Conservation (phyloP, 1,140 invertebrate genomes). For the Meloidogyne hapla region DNA sequence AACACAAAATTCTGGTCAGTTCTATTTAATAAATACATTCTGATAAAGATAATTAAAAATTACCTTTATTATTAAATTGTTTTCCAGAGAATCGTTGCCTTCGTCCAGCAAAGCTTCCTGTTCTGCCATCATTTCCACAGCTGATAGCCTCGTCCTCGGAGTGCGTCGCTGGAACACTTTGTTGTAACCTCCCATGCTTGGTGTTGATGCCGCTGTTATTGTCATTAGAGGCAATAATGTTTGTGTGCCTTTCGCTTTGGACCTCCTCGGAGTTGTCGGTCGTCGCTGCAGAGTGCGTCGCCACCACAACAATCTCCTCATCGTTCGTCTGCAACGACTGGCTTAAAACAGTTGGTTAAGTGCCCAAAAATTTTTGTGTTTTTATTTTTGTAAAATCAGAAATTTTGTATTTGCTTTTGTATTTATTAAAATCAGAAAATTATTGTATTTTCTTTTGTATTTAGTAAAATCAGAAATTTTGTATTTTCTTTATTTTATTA, state of each 20-base stretch:
- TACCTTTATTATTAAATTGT: neutral
- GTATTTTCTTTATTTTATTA: too few species aligned
- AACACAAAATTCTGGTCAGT: too few species aligned
- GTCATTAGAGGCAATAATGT: neutral
- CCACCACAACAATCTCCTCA: neutral
- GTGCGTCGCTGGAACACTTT: neutral
- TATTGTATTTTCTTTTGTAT: neutral
- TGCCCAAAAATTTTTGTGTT: neutral
- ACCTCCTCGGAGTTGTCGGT: neutral
- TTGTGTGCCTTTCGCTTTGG: neutral
- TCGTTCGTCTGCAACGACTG: constrained; percentile 21
- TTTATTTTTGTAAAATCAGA: neutral
- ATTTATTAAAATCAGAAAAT: neutral
- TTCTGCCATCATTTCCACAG: neutral
- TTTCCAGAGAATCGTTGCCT: neutral
- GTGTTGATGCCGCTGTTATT: neutral
- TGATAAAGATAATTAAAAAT: too few species aligned
- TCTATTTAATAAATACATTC: too few species aligned
- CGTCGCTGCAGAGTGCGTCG: neutral
- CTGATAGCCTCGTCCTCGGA: constrained; percentile 6
- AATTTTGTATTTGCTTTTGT: too few species aligned
- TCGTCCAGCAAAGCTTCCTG: neutral
- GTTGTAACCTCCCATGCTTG: neutral
- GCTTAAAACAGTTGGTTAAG: constrained; percentile 13
- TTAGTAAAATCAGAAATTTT: too few species aligned